Evolutionary conservation across 2,113 vertebrate species (phyloP).

Genomic region (Paramisgurnus dabryanus): DNA sequence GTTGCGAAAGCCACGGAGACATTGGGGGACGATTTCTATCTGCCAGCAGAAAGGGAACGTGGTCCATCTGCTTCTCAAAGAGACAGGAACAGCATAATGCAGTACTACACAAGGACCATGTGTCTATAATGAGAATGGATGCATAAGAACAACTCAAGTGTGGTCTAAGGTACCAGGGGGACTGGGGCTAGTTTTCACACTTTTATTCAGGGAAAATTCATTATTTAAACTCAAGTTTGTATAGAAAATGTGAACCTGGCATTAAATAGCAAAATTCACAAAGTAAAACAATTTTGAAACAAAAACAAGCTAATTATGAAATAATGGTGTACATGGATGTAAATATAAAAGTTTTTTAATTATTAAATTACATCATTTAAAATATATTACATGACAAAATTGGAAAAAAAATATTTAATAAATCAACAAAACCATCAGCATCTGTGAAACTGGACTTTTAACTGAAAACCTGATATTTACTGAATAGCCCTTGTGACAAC

Average conservation of each 20-base stretch:
- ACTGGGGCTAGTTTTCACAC: not conserved
- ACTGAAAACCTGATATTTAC: no score
- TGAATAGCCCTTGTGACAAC: no score
- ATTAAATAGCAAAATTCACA: not conserved
- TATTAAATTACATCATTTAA: not conserved
- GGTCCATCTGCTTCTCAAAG: slow-evolving; percentile 21
- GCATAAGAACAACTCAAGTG: not conserved
- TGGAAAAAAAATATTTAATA: no score
- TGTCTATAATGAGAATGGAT: not conserved
- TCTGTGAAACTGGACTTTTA: no score
- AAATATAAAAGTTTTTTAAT: no score
- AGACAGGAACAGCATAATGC: slow-evolving; percentile 7
- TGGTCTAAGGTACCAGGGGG: not conserved
- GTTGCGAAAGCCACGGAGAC: slow-evolving; percentile 1
- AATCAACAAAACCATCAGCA: no score
- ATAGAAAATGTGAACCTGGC: no score
- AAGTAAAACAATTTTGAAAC: not conserved
- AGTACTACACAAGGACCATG: slow-evolving; percentile 15
- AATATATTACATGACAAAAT: not conserved
- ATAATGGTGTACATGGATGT: no score
- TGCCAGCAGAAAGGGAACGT: slow-evolving; percentile 15
- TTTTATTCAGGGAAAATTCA: not conserved
- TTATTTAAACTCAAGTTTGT: no score
- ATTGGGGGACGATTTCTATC: not conserved
- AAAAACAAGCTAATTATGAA: not conserved